These are phyloP conservation scores for Babyrousa celebensis DNA, from an alignment of 2,797 vertebrate genomes.

Conservation along the genomic window DNA sequence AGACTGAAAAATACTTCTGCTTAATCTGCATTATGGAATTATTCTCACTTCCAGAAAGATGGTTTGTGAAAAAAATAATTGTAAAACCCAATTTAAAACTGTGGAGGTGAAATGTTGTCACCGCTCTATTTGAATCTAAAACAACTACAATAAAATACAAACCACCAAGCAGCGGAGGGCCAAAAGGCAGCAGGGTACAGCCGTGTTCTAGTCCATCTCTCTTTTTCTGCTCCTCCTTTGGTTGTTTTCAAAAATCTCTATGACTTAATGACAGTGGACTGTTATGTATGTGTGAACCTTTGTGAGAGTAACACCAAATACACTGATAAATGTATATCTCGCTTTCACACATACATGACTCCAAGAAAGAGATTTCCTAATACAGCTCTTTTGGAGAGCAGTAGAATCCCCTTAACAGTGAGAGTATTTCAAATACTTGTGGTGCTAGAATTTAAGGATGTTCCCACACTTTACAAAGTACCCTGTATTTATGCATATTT, in stretches of 20 bases:
- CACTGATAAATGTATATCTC: constrained; percentile 54
- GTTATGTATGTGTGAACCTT: constrained; percentile 64
- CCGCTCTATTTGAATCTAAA: constrained; percentile 59
- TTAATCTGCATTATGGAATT: constrained; percentile 89
- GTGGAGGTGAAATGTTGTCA: constrained; percentile 80
- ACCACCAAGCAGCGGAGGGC: neutral
- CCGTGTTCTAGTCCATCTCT: neutral
- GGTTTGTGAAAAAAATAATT: constrained; percentile 75
- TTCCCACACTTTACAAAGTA: constrained; percentile 3
- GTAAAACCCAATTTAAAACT: constrained; percentile 78
- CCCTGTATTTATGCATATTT: constrained; percentile 67
- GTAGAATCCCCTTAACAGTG: constrained; percentile 44
- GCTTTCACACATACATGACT: constrained; percentile 49
- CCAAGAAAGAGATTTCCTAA: constrained; percentile 45
- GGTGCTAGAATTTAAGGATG: neutral
- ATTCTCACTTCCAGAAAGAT: constrained; percentile 85
- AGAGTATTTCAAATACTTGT: neutral
- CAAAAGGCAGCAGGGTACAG: neutral
- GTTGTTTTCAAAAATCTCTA: neutral
- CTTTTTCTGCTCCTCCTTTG: neutral
- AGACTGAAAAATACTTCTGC: constrained; percentile 88
- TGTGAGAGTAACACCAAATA: constrained; percentile 50
- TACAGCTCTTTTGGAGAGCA: constrained; percentile 38
- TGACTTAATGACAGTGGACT: neutral
- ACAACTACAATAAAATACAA: constrained; percentile 12